A percentile compares a stretch with the other conserved stretches of the same genome.
Conservation (phyloP, 2,888 invertebrate genomes). For the Agonopterix alstromeriana region DNA sequence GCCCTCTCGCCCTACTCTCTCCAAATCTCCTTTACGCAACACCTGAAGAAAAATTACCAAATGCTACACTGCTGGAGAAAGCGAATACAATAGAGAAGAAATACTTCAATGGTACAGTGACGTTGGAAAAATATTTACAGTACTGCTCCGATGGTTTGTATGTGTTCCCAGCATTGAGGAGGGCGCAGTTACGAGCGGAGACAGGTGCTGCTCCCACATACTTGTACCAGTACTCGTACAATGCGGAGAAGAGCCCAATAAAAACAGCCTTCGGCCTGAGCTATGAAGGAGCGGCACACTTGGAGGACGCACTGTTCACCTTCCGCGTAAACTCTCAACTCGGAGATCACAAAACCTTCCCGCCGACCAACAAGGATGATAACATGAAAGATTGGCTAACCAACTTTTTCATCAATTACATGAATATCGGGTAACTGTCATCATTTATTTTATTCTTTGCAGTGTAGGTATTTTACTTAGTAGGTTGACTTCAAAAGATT, state of each 20-base stretch:
- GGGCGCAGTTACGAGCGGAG: constrained; percentile 18
- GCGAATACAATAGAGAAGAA: constrained; percentile 9
- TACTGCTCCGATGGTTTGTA: constrained; percentile 19
- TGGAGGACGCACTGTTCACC: constrained; percentile 29
- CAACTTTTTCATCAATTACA: constrained; percentile 39
- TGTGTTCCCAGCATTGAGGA: constrained; percentile 24
- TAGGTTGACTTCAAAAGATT: too few species aligned
- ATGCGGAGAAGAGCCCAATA: constrained; percentile 47
- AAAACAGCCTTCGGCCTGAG: constrained; percentile 28
- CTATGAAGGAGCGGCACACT: constrained; percentile 45
- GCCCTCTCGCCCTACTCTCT: constrained; percentile 4
- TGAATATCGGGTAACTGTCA: constrained; percentile 40
- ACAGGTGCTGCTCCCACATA: constrained; percentile 36
- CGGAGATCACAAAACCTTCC: constrained; percentile 10
- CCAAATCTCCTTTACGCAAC: neutral
- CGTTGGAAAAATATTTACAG: constrained; percentile 13
- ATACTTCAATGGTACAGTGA: constrained; percentile 19
- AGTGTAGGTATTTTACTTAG: too few species aligned
- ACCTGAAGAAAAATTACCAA: neutral
- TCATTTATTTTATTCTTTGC: neutral
- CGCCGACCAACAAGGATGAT: constrained; percentile 23
- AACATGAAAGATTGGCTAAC: constrained; percentile 46
- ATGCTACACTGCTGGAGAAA: constrained; percentile 7
- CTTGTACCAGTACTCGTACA: constrained; percentile 63
- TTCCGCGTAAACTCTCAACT: neutral